Percentiles rank a stretch among this genome's conserved stretches.
phyloP scores from a whole-genome alignment of 2,888 invertebrate species.

The Alloscopus bannaensis region DNA sequence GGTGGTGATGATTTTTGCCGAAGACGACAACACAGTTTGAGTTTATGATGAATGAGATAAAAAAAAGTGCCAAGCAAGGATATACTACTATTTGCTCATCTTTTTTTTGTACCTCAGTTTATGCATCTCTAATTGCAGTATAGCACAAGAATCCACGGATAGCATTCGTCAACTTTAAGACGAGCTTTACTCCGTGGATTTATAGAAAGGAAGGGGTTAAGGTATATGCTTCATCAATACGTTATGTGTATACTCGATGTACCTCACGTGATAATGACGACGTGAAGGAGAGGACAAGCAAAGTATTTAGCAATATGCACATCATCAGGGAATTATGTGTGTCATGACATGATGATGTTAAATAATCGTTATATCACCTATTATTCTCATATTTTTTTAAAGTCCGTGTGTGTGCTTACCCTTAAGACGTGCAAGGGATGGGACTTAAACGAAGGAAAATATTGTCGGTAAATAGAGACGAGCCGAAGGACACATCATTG shows the following conservation, averaged over 20 bases:
- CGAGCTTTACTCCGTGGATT: neutral
- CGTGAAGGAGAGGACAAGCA: constrained; percentile 46
- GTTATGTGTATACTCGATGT: neutral
- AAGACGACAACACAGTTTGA: too few relatives aligned
- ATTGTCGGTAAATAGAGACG: constrained; percentile 34
- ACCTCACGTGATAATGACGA: constrained; percentile 12
- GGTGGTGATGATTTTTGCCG: too few relatives aligned
- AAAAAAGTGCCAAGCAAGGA: constrained; percentile 10
- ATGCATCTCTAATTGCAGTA: constrained; percentile 11
- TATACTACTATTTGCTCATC: constrained; percentile 21
- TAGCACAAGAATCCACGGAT: neutral
- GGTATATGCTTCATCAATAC: too few relatives aligned
- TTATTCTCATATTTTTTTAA: constrained; percentile 53
- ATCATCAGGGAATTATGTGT: constrained; percentile 41
- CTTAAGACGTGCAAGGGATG: constrained; percentile 33
- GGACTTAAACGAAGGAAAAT: constrained; percentile 21
- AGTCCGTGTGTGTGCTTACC: neutral
- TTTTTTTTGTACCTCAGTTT: too few relatives aligned
- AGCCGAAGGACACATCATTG: constrained; percentile 53
- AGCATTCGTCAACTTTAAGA: constrained; percentile 26
- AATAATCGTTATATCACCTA: constrained; percentile 62
- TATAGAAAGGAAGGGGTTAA: constrained; percentile 11
- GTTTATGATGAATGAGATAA: constrained; percentile 32
- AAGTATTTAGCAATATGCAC: constrained; percentile 51
- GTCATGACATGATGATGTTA: constrained; percentile 60